phyloP scores from a whole-genome alignment of 2,113 vertebrate species.

The Gallinago jamesoni region DNA sequence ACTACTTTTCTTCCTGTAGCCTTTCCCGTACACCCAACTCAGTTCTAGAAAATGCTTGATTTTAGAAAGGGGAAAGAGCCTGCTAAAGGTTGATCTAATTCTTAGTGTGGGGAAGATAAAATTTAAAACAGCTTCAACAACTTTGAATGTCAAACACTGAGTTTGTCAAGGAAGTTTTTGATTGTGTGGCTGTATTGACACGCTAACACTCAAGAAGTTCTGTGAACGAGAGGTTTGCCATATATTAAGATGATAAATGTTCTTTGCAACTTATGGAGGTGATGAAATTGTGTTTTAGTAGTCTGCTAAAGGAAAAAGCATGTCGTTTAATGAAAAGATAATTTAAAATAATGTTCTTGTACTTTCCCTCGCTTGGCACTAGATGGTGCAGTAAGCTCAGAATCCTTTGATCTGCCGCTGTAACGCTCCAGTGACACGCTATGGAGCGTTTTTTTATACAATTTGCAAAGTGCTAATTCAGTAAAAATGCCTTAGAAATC shows the following conservation, averaged over 20 bases:
- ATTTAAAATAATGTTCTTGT: neutral
- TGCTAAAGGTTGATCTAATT: neutral
- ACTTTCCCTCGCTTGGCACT: neutral
- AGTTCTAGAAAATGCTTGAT: neutral
- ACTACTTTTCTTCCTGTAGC: neutral
- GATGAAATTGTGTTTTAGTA: neutral
- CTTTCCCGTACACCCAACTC: neutral
- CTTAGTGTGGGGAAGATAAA: neutral
- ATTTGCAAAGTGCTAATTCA: neutral
- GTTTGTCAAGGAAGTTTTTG: neutral
- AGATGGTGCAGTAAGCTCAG: constrained; percentile 69
- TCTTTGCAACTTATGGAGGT: neutral
- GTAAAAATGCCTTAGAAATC: neutral
- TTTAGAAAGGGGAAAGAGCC: neutral
- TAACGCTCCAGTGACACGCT: neutral
- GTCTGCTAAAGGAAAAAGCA: neutral
- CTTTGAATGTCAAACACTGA: neutral
- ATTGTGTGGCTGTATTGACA: neutral
- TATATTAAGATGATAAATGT: neutral
- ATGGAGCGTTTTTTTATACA: neutral
- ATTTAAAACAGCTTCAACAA: neutral
- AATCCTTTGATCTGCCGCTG: neutral
- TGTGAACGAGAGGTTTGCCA: neutral
- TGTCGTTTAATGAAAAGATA: neutral
- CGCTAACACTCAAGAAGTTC: neutral